Evolutionary conservation across 2,797 vertebrate species (phyloP).

Genomic region (Coluber constrictor): DNA sequence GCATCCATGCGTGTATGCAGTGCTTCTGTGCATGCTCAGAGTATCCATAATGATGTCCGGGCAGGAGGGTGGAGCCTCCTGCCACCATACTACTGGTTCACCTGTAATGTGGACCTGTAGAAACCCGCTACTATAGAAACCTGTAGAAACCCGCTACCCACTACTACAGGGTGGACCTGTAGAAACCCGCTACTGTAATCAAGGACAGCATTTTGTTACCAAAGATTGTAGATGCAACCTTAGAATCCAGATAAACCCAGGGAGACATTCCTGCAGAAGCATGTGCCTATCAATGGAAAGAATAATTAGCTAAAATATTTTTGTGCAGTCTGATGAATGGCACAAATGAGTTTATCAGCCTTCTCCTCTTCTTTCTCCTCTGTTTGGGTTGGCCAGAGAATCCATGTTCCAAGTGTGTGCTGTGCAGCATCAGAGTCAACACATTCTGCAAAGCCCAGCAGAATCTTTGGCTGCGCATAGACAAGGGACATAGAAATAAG

Average conservation of each 20-base stretch:
- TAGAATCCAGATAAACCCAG: background rate
- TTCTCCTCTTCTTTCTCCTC: background rate
- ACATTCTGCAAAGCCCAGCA: background rate
- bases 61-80: too few species aligned
- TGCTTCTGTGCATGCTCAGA: too few species aligned
- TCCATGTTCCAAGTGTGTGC: background rate
- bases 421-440: background rate
- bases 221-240: background rate
- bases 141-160: too few species aligned
- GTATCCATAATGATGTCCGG: too few species aligned
- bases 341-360: background rate
- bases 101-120: too few species aligned
- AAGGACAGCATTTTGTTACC: background rate
- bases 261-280: background rate
- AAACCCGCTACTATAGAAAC: too few species aligned
- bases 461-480: background rate
- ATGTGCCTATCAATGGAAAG: background rate
- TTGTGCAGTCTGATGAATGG: background rate
- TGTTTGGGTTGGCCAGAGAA: background rate
- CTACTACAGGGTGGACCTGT: too few species aligned
- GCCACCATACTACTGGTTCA: too few species aligned
- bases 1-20: fast-evolving
- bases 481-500: background rate
- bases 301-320: background rate
- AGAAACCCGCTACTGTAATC: background rate